Conservation (phyloP, 1,140 invertebrate species). For the Hestina assimilis region DNA sequence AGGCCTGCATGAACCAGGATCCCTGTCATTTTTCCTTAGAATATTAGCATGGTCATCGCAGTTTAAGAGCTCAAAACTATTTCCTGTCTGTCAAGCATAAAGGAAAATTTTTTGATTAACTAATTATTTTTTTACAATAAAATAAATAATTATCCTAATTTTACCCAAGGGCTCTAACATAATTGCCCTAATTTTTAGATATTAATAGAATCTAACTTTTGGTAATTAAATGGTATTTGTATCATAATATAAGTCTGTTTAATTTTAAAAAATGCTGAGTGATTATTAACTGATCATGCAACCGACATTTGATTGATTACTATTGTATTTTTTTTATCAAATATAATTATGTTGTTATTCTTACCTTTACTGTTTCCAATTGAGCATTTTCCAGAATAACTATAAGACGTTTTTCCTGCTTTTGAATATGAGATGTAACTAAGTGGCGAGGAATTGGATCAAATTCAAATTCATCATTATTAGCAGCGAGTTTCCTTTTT, state of each 20-base stretch:
- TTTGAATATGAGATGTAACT: constrained; percentile 83
- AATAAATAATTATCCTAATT: too few species aligned
- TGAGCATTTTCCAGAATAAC: constrained; percentile 96
- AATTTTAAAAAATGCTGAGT: too few species aligned
- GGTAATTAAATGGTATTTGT: too few species aligned
- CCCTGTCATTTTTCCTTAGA: constrained; percentile 90
- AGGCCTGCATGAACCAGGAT: constrained; percentile 91
- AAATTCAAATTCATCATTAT: constrained; percentile 82
- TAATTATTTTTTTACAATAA: too few species aligned
- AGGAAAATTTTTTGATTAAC: not conserved
- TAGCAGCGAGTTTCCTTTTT: constrained; percentile 80
- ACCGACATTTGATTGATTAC: too few species aligned
- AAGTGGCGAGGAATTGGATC: constrained; percentile 84
- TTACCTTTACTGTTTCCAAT: constrained; percentile 96
- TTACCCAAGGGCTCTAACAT: too few species aligned
- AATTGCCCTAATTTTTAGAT: too few species aligned
- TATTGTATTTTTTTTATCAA: too few species aligned
- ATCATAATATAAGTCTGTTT: too few species aligned
- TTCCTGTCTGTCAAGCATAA: constrained; percentile 84
- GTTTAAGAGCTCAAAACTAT: constrained; percentile 94
- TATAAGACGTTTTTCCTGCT: constrained; percentile 94
- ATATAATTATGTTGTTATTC: constrained; percentile 10
- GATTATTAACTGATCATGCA: too few species aligned
- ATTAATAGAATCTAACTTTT: too few species aligned
- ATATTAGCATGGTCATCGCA: constrained; percentile 94